Percentiles rank a stretch among this genome's conserved stretches.
Conservation (phyloP, 2,113 vertebrate species). For the Andinoacara biseriatus region DNA sequence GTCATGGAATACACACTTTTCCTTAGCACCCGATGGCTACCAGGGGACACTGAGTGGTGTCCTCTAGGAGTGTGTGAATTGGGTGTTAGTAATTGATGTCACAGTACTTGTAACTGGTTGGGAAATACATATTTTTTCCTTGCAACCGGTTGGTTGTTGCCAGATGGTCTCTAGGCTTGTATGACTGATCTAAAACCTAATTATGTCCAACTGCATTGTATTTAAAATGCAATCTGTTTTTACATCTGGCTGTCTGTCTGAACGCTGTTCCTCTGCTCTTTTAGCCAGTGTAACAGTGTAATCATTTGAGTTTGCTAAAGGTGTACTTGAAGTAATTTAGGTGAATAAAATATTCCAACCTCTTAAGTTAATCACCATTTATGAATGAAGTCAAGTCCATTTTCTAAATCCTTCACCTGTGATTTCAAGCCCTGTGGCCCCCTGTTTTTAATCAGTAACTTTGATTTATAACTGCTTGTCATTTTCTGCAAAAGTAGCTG, state of each 20-base stretch:
- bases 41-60: accelerated
- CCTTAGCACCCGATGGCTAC: too few species aligned
- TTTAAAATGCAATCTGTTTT: conserved; percentile 6
- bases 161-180: background rate
- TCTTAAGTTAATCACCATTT: conserved; percentile 60
- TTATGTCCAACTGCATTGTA: background rate
- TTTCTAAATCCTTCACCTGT: conserved; percentile 16
- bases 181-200: background rate
- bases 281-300: background rate
- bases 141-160: background rate
- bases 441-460: conserved; percentile 31
- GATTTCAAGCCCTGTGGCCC: conserved; percentile 22
- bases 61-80: background rate
- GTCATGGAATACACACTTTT: too few species aligned
- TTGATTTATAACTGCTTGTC: conserved; percentile 18
- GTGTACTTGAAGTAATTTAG: conserved; percentile 30
- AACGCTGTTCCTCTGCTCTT: conserved; percentile 1
- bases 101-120: background rate
- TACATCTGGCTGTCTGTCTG: conserved; percentile 14
- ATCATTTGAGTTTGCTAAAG: conserved; percentile 8
- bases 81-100: background rate
- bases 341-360: conserved; percentile 27
- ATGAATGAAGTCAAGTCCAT: conserved; percentile 13
- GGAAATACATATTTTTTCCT: background rate
- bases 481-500: background rate